Conservation (phyloP, 2,888 invertebrate genomes). For the Rapana venosa region DNA sequence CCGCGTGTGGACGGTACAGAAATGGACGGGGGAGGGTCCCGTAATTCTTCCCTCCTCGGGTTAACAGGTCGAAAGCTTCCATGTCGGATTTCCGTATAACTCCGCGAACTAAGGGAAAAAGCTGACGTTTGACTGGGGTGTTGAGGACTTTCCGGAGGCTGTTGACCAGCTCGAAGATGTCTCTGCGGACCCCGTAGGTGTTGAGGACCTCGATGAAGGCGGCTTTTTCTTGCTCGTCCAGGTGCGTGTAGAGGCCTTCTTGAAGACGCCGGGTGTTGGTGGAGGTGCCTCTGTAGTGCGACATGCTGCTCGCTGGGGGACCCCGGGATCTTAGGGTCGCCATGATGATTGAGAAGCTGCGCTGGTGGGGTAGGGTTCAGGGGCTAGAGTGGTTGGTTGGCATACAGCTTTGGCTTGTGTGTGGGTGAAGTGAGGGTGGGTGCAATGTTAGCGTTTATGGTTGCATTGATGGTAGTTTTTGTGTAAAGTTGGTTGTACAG, state of each 20-base stretch:
- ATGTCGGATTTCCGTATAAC: conserved; percentile 67
- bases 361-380: neutral
- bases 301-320: neutral
- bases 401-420: neutral
- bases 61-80: conserved; percentile 64
- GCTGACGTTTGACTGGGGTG: conserved; percentile 70
- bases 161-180: conserved; percentile 67
- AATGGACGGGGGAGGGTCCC: conserved; percentile 58
- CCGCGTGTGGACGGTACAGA: conserved; percentile 53
- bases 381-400: neutral
- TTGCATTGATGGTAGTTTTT: no score
- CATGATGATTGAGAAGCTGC: neutral
- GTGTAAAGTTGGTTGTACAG: no score
- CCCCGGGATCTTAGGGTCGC: conserved; percentile 20
- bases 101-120: conserved; percentile 64
- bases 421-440: neutral
- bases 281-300: conserved; percentile 56
- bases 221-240: conserved; percentile 65
- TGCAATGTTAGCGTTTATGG: no score
- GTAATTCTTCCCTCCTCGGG: conserved; percentile 54
- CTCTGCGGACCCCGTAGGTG: conserved; percentile 64
- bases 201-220: conserved; percentile 69
- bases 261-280: conserved; percentile 67
- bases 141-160: conserved; percentile 67
- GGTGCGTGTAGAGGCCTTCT: conserved; percentile 66